phyloP scores from a whole-genome alignment of 2,888 invertebrate species.

The Tipula helvola region DNA sequence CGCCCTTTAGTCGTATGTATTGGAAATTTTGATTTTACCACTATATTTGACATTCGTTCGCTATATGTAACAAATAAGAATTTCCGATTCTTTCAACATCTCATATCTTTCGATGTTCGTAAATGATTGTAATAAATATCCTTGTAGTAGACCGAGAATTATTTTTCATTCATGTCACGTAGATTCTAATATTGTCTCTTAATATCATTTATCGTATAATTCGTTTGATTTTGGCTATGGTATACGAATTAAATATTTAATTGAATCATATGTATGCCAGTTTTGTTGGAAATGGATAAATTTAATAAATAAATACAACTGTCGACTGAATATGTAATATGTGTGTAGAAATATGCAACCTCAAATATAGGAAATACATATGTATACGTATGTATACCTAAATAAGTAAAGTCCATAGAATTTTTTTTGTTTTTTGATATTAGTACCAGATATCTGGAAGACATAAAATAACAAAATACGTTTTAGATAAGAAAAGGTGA shows the following conservation, averaged over 20 bases:
- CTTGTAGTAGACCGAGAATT: background rate
- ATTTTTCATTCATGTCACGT: background rate
- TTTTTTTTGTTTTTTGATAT: background rate
- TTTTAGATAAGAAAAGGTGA: background rate
- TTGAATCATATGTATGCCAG: background rate
- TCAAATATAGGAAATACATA: background rate
- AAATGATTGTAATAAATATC: background rate
- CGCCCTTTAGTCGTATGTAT: background rate
- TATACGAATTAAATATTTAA: background rate
- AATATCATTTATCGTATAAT: background rate
- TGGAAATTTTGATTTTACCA: background rate
- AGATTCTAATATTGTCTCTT: background rate
- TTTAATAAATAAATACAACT: background rate
- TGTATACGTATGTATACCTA: background rate
- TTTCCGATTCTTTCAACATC: background rate
- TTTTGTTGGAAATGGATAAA: background rate
- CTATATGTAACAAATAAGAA: background rate
- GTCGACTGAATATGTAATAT: background rate
- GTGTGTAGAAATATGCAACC: background rate
- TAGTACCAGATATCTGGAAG: background rate
- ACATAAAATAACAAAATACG: background rate
- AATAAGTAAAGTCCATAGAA: background rate
- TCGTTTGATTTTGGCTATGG: background rate
- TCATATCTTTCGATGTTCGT: background rate
- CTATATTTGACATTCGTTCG: background rate